A percentile compares a stretch with the other conserved stretches of the same genome.
phyloP scores from a whole-genome alignment of 2,113 vertebrate genomes.

The Neopipo cinnamomea region DNA sequence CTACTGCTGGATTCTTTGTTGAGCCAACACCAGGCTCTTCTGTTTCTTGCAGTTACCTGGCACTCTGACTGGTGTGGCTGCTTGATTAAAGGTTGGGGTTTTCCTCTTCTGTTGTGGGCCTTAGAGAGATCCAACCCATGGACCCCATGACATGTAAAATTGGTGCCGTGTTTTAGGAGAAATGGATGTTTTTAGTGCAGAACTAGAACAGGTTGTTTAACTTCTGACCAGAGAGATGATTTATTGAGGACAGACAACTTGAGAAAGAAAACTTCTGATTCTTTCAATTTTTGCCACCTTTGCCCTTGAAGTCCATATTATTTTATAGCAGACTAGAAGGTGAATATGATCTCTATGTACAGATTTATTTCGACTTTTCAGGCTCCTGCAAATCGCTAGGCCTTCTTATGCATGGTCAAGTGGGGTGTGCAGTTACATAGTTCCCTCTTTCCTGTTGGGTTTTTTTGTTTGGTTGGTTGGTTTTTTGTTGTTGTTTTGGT shows the following conservation, averaged over 20 bases:
- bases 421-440: background rate
- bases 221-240: background rate
- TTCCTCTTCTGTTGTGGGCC: background rate
- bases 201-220: background rate
- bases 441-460: background rate
- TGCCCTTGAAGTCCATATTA: background rate
- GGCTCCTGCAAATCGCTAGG: background rate
- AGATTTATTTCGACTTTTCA: background rate
- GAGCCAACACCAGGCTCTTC: background rate
- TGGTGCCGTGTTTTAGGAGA: background rate
- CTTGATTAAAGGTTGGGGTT: background rate
- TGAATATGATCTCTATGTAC: background rate
- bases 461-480: background rate
- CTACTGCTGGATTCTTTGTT: background rate
- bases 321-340: background rate
- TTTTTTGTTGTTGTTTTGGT: too few relatives aligned
- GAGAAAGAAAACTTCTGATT: background rate
- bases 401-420: background rate
- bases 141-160: background rate
- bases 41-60: background rate
- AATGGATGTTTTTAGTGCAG: background rate
- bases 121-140: background rate
- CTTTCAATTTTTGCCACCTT: background rate
- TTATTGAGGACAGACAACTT: background rate
- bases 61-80: background rate